Evolutionary conservation across 2,888 invertebrate genomes (phyloP).

Genomic region (Lomographa bimaculata): DNA sequence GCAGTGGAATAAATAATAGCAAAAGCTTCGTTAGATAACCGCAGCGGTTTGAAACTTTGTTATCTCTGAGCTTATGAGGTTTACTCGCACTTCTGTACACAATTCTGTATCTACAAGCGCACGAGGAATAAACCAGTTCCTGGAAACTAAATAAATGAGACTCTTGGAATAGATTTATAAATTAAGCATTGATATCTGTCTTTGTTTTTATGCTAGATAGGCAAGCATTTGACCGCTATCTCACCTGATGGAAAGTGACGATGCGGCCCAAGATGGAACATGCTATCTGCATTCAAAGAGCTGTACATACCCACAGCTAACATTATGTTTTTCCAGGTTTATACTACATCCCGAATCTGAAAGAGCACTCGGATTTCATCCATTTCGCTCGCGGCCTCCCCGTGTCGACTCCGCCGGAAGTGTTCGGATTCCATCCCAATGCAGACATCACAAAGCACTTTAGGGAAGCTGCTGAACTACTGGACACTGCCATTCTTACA

Average conservation of each 20-base stretch:
- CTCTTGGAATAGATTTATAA: background rate
- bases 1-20: constrained; percentile 11
- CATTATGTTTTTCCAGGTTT: too few species aligned
- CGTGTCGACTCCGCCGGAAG: constrained; percentile 89
- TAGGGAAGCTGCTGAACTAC: constrained; percentile 91
- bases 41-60: constrained; percentile 18
- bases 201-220: too few species aligned
- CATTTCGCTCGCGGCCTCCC: constrained; percentile 88
- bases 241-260: too few species aligned
- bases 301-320: too few species aligned
- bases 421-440: constrained; percentile 97
- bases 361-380: constrained; percentile 88
- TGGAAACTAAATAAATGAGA: constrained; percentile 1
- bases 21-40: constrained; percentile 12
- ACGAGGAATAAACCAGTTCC: constrained; percentile 1
- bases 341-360: constrained; percentile 89
- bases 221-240: too few species aligned
- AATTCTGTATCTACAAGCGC: constrained; percentile 1
- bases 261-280: too few species aligned
- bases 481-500: constrained; percentile 89
- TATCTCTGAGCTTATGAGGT: constrained; percentile 12
- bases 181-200: too few species aligned
- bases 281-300: too few species aligned
- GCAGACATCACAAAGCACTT: constrained; percentile 97
- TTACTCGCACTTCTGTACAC: constrained; percentile 4